Conservation (phyloP, 2,888 invertebrate genomes). For the Hoplodrina blanda region DNA sequence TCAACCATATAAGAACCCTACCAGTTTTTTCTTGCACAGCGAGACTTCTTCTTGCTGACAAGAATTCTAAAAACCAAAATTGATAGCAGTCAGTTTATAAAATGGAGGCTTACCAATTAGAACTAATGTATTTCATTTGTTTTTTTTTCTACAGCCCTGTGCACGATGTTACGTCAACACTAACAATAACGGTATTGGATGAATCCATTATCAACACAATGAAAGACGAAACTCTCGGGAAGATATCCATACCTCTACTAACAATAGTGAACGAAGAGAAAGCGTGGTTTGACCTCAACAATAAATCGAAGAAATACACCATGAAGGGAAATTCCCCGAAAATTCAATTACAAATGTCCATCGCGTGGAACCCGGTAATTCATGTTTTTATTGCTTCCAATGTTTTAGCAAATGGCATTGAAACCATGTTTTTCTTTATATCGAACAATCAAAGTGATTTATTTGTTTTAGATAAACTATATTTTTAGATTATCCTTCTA, state of each 20-base stretch:
- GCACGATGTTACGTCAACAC: slow-evolving; percentile 83
- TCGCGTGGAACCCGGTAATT: slow-evolving; percentile 87
- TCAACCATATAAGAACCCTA: no score
- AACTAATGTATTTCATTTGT: background rate
- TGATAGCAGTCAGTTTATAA: background rate
- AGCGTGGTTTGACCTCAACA: slow-evolving; percentile 85
- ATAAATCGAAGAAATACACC: slow-evolving; percentile 77
- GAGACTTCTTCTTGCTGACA: no score
- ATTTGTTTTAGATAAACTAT: background rate
- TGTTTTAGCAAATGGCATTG: slow-evolving; percentile 28
- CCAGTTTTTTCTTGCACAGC: no score
- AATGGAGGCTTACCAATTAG: background rate
- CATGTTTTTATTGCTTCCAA: slow-evolving; percentile 29
- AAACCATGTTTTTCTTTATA: slow-evolving; percentile 14
- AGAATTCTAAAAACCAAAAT: no score
- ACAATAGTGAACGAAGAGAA: slow-evolving; percentile 84
- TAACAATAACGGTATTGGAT: slow-evolving; percentile 83
- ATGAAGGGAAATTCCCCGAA: slow-evolving; percentile 84
- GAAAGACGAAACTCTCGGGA: slow-evolving; percentile 80
- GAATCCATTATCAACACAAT: slow-evolving; percentile 77
- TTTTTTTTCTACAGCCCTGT: slow-evolving; percentile 75
- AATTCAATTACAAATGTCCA: slow-evolving; percentile 84
- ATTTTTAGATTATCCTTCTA: background rate
- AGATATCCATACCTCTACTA: slow-evolving; percentile 83
- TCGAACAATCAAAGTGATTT: slow-evolving; percentile 4